Evolutionary conservation across 2,888 invertebrate genomes (phyloP).

Genomic region (Lasioglossum lativentre): DNA sequence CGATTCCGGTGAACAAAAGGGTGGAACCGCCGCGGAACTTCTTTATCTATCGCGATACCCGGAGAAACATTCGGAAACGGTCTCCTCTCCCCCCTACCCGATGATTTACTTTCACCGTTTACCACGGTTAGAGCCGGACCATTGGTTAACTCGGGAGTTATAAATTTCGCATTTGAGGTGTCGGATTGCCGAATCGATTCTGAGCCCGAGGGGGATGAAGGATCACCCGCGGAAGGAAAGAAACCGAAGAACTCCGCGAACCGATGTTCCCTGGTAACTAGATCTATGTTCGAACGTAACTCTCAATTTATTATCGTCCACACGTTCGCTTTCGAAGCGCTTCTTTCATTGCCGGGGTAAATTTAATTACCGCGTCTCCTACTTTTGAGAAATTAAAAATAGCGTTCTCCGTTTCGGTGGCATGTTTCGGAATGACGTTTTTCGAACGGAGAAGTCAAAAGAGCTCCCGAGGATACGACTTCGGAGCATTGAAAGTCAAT

Average conservation of each 20-base stretch:
- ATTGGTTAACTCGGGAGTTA: constrained; percentile 21
- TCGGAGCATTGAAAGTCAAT: not conserved
- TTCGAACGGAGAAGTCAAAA: not conserved
- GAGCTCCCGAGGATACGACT: not conserved
- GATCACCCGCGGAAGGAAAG: constrained; percentile 32
- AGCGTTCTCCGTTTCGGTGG: not conserved
- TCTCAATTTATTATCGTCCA: not conserved
- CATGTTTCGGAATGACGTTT: not conserved
- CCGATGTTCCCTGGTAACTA: constrained; percentile 14
- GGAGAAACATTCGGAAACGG: constrained; percentile 38
- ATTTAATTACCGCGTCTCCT: not conserved
- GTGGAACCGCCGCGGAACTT: constrained; percentile 38
- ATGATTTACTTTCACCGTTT: constrained; percentile 44
- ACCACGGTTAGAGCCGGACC: constrained; percentile 28
- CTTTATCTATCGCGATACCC: constrained; percentile 48
- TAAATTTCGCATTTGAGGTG: constrained; percentile 45
- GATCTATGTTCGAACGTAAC: constrained; percentile 13
- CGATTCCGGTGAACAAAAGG: constrained; percentile 45
- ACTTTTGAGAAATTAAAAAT: not conserved
- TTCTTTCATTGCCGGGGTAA: not conserved
- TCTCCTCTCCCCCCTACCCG: not conserved
- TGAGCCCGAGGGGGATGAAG: constrained; percentile 8
- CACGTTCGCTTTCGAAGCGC: not conserved
- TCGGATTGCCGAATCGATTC: constrained; percentile 20
- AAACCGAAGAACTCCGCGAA: constrained; percentile 31